phyloP scores from a whole-genome alignment of 2,113 vertebrate species.

The Daboia siamensis region DNA sequence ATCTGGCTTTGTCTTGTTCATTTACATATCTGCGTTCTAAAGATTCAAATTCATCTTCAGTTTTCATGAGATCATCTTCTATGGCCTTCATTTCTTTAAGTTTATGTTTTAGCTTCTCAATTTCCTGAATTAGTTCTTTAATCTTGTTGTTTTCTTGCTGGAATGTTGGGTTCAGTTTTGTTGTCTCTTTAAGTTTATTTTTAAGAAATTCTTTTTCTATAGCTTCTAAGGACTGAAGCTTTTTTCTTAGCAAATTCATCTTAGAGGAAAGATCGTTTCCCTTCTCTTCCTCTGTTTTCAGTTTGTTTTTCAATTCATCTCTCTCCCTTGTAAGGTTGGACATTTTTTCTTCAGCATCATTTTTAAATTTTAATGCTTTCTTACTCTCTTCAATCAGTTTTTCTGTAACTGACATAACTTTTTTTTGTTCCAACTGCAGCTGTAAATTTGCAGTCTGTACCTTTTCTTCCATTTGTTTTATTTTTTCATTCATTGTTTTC shows the following conservation, averaged over 20 bases:
- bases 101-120: conserved; percentile 86
- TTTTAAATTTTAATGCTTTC: conserved; percentile 88
- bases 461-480: conserved; percentile 92
- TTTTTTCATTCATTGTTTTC: conserved; percentile 88
- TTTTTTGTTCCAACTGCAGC: conserved; percentile 90
- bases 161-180: conserved; percentile 74
- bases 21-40: conserved; percentile 83
- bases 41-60: conserved; percentile 85
- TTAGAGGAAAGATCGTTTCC: conserved; percentile 87
- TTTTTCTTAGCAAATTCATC: conserved; percentile 86
- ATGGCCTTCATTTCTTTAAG: conserved; percentile 91
- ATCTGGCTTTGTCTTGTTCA: conserved; percentile 83
- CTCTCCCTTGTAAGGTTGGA: conserved; percentile 83
- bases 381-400: conserved; percentile 96
- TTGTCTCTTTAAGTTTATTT: conserved; percentile 84
- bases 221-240: conserved; percentile 88
- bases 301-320: conserved; percentile 86
- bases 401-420: conserved; percentile 89
- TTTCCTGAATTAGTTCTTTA: conserved; percentile 92
- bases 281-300: conserved; percentile 87
- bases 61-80: conserved; percentile 90
- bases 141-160: conserved; percentile 96
- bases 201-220: conserved; percentile 86
- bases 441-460: conserved; percentile 84
- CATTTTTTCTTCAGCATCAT: conserved; percentile 92